phyloP scores from a whole-genome alignment of 2,888 invertebrate species.

The Cheiracanthium punctorium region DNA sequence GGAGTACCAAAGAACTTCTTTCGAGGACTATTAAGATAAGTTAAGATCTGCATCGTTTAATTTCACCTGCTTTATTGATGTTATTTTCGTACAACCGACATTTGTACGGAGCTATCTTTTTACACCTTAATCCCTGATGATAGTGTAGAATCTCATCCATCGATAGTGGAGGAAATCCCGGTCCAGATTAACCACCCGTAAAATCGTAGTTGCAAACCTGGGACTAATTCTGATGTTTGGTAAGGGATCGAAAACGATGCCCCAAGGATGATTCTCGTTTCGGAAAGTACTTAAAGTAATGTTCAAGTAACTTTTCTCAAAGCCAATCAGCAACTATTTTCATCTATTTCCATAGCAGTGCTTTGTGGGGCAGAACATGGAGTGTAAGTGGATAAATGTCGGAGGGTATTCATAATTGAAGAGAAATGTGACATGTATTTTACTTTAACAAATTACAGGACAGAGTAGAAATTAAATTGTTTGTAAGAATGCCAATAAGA shows the following conservation, averaged over 20 bases:
- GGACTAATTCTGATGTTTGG: slow-evolving; percentile 50
- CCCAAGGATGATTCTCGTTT: slow-evolving; percentile 57
- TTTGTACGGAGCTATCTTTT: slow-evolving; percentile 1
- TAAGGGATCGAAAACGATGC: slow-evolving; percentile 47
- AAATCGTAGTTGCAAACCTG: slow-evolving; percentile 51
- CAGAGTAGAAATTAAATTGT: too few relatives aligned
- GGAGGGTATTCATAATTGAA: too few relatives aligned
- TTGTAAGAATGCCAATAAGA: too few relatives aligned
- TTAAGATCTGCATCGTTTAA: slow-evolving; percentile 9
- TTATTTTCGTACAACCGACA: background rate
- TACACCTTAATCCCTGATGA: slow-evolving; percentile 24
- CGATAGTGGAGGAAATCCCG: slow-evolving; percentile 38
- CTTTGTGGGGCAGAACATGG: slow-evolving; percentile 17
- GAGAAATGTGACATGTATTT: too few relatives aligned
- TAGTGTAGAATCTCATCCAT: background rate
- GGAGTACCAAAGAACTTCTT: background rate
- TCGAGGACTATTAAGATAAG: background rate
- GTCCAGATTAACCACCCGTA: slow-evolving; percentile 46
- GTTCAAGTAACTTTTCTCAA: slow-evolving; percentile 30
- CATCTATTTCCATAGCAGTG: slow-evolving; percentile 45
- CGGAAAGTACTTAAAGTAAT: slow-evolving; percentile 51
- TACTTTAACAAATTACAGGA: too few relatives aligned
- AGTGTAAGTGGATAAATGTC: too few relatives aligned
- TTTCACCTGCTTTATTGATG: background rate
- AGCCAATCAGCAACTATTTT: slow-evolving; percentile 33